Evolutionary conservation across 2,888 invertebrate genomes (phyloP).

Genomic region (Seira ritae): DNA sequence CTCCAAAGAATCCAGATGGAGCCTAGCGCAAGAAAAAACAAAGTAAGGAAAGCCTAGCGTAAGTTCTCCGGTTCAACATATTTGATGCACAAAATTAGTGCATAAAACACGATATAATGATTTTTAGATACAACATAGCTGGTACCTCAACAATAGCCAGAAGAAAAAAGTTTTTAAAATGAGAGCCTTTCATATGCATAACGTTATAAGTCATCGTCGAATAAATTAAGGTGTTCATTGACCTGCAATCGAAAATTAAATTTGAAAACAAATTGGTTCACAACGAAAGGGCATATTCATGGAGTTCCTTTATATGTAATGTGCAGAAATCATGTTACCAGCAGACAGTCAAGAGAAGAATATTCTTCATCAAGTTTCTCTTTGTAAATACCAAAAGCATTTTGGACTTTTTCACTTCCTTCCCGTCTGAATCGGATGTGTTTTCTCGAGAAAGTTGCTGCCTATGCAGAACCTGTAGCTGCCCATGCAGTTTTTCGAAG

Average conservation of each 20-base stretch:
- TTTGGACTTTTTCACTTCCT: conserved; percentile 25
- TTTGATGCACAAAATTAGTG: no score
- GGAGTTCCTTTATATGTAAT: background rate
- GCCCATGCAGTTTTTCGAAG: background rate
- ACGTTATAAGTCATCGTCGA: conserved; percentile 74
- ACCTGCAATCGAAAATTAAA: conserved; percentile 27
- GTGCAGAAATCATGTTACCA: conserved; percentile 41
- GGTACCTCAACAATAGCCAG: conserved; percentile 81
- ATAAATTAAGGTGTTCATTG: conserved; percentile 74
- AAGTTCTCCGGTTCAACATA: no score
- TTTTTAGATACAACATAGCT: background rate
- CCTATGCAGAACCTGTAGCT: conserved; percentile 41
- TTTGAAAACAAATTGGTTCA: background rate
- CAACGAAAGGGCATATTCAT: background rate
- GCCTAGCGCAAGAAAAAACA: background rate
- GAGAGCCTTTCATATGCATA: conserved; percentile 79
- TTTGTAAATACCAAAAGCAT: conserved; percentile 55
- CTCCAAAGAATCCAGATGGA: conserved; percentile 79
- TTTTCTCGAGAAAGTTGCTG: conserved; percentile 36
- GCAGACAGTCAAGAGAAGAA: conserved; percentile 63
- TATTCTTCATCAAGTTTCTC: conserved; percentile 64
- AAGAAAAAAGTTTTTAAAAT: conserved; percentile 82
- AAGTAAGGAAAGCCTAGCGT: no score
- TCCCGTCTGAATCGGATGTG: conserved; percentile 17
- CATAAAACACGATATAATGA: no score